Conservation (phyloP, 2,113 vertebrate species). For the Cololabis saira region DNA sequence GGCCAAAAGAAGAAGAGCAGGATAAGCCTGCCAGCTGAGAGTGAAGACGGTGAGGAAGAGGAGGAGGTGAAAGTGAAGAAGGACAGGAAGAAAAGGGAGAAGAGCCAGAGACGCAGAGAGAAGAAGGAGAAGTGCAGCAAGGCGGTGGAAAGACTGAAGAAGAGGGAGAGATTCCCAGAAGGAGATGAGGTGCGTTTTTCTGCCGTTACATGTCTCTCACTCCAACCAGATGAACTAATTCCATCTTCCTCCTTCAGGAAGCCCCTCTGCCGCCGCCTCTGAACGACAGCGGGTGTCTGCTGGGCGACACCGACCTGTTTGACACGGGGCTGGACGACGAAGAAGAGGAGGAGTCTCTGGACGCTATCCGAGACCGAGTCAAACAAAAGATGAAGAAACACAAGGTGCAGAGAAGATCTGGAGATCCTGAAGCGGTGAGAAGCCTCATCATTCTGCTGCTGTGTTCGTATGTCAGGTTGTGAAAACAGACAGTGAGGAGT, state of each 20-base stretch:
- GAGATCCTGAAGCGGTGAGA: background rate
- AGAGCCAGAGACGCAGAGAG: slow-evolving; percentile 73
- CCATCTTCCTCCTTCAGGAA: slow-evolving; percentile 40
- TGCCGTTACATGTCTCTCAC: background rate
- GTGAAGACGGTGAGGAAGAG: slow-evolving; percentile 62
- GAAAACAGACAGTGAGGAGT: no score
- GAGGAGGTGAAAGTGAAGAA: slow-evolving; percentile 25
- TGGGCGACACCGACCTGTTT: slow-evolving; percentile 91
- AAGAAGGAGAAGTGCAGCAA: slow-evolving; percentile 73
- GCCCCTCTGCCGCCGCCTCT: slow-evolving; percentile 45
- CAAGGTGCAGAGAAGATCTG: slow-evolving; percentile 75
- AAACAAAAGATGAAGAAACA: slow-evolving; percentile 86
- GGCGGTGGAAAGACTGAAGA: slow-evolving; percentile 64
- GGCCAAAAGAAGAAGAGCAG: slow-evolving; percentile 52
- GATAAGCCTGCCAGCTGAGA: slow-evolving; percentile 63
- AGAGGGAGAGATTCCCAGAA: slow-evolving; percentile 45
- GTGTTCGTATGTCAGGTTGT: no score
- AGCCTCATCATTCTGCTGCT: no score
- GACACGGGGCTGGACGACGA: slow-evolving; percentile 82
- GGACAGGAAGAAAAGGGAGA: slow-evolving; percentile 46
- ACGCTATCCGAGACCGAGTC: slow-evolving; percentile 86
- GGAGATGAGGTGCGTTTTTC: slow-evolving; percentile 42
- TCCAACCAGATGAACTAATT: background rate
- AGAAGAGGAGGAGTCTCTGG: slow-evolving; percentile 88
- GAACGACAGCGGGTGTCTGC: slow-evolving; percentile 92